These are phyloP conservation scores for Colinus virginianus DNA, from an alignment of 2,113 vertebrate genomes.

Conservation along the genomic window DNA sequence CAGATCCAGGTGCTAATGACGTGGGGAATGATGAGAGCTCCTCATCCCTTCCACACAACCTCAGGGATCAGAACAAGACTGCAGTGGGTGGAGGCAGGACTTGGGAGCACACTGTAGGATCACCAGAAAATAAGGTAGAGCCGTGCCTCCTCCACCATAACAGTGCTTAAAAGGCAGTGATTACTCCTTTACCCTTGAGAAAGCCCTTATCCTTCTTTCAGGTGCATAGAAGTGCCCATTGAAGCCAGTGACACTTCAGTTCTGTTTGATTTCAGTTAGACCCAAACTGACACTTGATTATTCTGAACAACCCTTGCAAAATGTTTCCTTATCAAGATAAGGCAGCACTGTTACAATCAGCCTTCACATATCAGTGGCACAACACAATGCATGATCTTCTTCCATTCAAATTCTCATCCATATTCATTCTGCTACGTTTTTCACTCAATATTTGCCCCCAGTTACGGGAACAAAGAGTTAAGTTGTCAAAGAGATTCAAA, in stretches of 20 bases:
- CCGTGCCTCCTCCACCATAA: accelerated
- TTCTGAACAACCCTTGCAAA: not conserved
- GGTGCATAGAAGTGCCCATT: accelerated
- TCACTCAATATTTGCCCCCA: not conserved
- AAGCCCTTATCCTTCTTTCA: not conserved
- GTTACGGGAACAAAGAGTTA: not conserved
- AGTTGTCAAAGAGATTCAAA: not conserved
- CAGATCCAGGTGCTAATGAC: accelerated
- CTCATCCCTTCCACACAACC: accelerated
- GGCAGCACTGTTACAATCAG: not conserved
- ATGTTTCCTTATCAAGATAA: not conserved
- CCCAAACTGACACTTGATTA: not conserved
- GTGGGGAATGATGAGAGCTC: accelerated
- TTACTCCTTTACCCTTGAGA: not conserved
- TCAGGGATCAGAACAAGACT: accelerated
- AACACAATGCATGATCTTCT: not conserved
- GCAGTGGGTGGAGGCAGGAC: not conserved
- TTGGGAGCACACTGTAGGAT: accelerated
- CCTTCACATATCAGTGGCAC: not conserved
- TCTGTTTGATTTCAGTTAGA: not conserved
- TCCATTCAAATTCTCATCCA: not conserved
- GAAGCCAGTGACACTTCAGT: not conserved
- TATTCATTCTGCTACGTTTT: not conserved
- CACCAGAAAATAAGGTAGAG: not conserved
- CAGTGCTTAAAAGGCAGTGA: accelerated